Evolutionary conservation across 2,888 invertebrate species (phyloP), one percentile per base, ranked within the genome.

Genomic region (Heliconius ethilla): DNA sequence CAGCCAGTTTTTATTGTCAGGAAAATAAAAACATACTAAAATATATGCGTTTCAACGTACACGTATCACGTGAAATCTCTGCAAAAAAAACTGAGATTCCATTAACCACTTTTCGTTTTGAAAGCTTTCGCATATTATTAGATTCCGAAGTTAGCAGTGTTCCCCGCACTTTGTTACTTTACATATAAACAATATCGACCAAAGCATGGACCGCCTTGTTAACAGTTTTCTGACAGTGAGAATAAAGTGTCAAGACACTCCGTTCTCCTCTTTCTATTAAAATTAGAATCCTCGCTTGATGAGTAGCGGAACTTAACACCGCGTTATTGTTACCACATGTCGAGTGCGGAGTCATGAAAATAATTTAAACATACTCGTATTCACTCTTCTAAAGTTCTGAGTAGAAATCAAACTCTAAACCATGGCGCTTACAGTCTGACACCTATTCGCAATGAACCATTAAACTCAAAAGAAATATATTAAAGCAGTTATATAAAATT

Each of bases 71-170:
- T 18, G 29, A 40, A 70, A 70, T 29, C 10, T 29, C 18, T 22
- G 18, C 29, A 55, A 29, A 70, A 29, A 70, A 70, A 51, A 6
- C 11, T n/a, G 6, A 55, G 27, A 70, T 55, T 70, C 55, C 22
- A 70, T 55, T 70, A 70, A 18, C 51, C 51, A 70, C 29, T 55
- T 70, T 70, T 9, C 70, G 11, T 70, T 70, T 70, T 70, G 70
- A 29, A 70, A 55, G 29, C 29, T 45, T 22, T 70, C 70, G 51
- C 40, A 29, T 22, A n/a, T 18, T 22, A 70, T 51, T 27, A 15
- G 27, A 27, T 70, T 27, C 10, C 29, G 51, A 70, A 29, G 70
- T 22, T 70, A 45, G 51, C 55, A 70, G 11, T 29, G 29, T 37
- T n/a, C 22, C 51, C 51, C 25, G 29, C 51, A 22, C 70, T 70